Evolutionary conservation across 2,113 vertebrate species (phyloP), one percentile per base, ranked within the genome.

Genomic region (Malurus cyaneus): DNA sequence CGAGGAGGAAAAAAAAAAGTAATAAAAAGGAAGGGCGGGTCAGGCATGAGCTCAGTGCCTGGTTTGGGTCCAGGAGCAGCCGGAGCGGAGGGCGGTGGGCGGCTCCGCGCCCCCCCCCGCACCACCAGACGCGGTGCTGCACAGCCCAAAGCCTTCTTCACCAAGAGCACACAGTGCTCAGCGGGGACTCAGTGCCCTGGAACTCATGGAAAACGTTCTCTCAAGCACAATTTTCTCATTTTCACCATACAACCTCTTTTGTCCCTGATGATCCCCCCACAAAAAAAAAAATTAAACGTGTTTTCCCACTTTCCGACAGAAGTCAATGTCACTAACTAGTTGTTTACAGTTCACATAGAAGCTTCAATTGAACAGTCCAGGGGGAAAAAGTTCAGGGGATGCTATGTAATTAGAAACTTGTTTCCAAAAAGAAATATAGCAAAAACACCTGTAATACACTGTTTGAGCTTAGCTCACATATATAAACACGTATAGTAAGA

Each of bases 131-230:
- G 4, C 13, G 2, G 34, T n/a, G 56, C 59, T 16, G 67, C 6
- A 13, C 64, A 8, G 5, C 50, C 20, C 25, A 4, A 7, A 39
- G 52, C 41, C 25, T 9, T 11, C 25, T 9, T 11, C 14, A 1
- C 1, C 19, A 1, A 1, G 6, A 59, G 44, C 44, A 9, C 10
- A 3, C 73, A 11, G 8, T 0, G 32, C 39, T 20, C 52, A 3
- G 36, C 60, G 15, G 12, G 3, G 18, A 31, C 2, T 29, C 21
- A 3, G 24, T 19, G 41, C 39, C 41, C 26, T 3, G 4, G 1
- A 28, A 10, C 23, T 3, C 18, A 3, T 0, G 8, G 15, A 20
- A 41, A 36, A 31, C n/a, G 5, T 34, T 36, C n/a, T 36, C n/a
- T 16, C 67, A 8, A 53, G 29, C 66, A 71, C 23, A 10, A 3